A percentile compares a stretch with the other conserved stretches of the same genome.
Evolutionary conservation across 2,797 vertebrate genomes (phyloP).

Genomic region (Dryobates pubescens): DNA sequence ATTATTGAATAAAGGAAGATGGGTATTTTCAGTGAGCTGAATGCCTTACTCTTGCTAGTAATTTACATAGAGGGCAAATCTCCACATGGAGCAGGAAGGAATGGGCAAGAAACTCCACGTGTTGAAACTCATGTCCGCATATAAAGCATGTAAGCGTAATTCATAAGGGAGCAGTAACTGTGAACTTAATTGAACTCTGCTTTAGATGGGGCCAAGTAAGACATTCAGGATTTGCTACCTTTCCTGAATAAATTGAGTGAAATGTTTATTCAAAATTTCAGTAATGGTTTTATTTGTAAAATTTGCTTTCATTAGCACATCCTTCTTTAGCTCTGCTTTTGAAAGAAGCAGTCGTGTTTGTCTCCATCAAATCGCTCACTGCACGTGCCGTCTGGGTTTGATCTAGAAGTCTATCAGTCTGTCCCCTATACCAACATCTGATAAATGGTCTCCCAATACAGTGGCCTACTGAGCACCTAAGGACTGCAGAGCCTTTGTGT

Average conservation of each 20-base stretch:
- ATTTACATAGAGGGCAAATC: background rate
- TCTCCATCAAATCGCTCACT: background rate
- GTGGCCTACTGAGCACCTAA: background rate
- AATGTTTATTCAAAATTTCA: background rate
- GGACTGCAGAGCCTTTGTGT: background rate
- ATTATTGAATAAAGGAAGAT: background rate
- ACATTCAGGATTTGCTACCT: background rate
- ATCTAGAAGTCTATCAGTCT: background rate
- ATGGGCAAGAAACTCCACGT: background rate
- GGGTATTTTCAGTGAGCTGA: background rate
- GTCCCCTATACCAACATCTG: background rate
- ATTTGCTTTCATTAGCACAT: background rate
- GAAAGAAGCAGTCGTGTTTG: background rate
- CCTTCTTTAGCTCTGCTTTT: background rate
- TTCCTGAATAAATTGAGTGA: background rate
- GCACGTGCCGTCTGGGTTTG: background rate
- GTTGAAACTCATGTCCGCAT: background rate
- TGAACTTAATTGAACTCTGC: background rate
- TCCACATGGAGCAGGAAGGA: background rate
- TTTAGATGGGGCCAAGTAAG: background rate
- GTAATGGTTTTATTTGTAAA: background rate
- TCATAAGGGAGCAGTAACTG: background rate
- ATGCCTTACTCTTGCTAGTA: background rate
- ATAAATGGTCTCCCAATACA: background rate
- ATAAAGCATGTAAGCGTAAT: background rate